Conservation (phyloP, 2,888 invertebrate species). For the Tineola bisselliella region DNA sequence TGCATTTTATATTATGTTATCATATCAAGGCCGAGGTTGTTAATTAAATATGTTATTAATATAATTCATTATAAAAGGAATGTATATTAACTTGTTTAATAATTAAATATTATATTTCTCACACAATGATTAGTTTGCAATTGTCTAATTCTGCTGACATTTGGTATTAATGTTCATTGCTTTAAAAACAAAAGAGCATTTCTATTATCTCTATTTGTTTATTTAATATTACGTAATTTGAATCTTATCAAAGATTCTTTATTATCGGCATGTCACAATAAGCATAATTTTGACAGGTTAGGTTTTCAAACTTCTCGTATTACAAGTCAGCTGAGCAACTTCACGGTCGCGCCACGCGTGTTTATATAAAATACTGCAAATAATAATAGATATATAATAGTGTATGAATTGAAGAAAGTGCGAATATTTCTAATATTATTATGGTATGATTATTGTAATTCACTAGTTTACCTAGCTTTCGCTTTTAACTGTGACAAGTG, state of each 20-base stretch:
- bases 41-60: too few species aligned
- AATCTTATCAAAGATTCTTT: background rate
- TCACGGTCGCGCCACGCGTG: background rate
- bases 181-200: background rate
- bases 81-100: too few species aligned
- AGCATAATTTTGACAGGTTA: slow-evolving; percentile 2
- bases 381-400: background rate
- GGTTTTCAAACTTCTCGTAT: background rate
- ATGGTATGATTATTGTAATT: background rate
- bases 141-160: too few species aligned
- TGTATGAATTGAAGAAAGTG: background rate
- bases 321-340: background rate
- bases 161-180: too few species aligned
- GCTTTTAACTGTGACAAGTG: too few species aligned
- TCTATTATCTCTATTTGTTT: background rate
- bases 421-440: background rate
- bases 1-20: too few species aligned
- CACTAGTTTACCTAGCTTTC: background rate
- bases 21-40: too few species aligned
- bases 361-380: background rate
- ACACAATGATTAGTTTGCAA: too few species aligned
- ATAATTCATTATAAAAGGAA: too few species aligned
- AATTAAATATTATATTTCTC: too few species aligned
- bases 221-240: background rate
- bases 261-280: background rate